Conservation (phyloP, 2,113 vertebrate genomes). For the Apistogramma diplotaenia region DNA sequence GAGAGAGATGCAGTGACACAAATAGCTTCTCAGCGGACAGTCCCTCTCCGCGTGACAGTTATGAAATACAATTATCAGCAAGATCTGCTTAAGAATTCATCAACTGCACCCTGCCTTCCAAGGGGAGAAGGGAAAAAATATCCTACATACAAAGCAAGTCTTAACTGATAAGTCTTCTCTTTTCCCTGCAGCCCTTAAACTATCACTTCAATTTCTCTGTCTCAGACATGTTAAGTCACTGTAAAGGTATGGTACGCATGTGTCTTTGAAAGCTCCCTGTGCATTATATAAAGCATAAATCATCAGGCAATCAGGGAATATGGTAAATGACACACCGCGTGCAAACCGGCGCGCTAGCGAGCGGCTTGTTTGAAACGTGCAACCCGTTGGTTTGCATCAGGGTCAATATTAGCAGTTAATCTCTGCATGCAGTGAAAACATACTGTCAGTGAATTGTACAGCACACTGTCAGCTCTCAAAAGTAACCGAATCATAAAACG, state of each 20-base stretch:
- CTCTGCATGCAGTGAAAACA: conserved; percentile 45
- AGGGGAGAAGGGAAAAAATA: conserved; percentile 66
- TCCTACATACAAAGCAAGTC: conserved; percentile 68
- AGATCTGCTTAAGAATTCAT: conserved; percentile 98
- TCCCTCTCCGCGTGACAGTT: conserved; percentile 87
- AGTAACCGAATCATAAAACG: conserved; percentile 70
- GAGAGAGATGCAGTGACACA: conserved; percentile 81
- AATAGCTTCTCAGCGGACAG: conserved; percentile 88
- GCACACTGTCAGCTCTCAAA: conserved; percentile 57
- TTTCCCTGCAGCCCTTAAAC: conserved; percentile 65
- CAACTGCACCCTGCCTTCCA: conserved; percentile 85
- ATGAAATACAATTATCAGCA: conserved; percentile 98
- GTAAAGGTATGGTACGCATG: conserved; percentile 42
- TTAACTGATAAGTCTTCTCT: conserved; percentile 71
- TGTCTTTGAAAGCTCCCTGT: conserved; percentile 48
- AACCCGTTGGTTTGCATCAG: conserved; percentile 55
- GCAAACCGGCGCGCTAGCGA: conserved; percentile 62
- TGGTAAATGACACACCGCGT: conserved; percentile 69
- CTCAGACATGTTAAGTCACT: conserved; percentile 67
- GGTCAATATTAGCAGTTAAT: conserved; percentile 73
- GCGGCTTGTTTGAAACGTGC: conserved; percentile 69
- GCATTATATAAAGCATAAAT: conserved; percentile 74
- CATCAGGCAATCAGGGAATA: conserved; percentile 72
- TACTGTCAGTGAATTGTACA: conserved; percentile 59
- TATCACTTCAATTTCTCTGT: conserved; percentile 61